A percentile compares a stretch with the other conserved stretches of the same genome.
Evolutionary conservation across 2,888 invertebrate species (phyloP).

Genomic region (Lutraria lutraria): DNA sequence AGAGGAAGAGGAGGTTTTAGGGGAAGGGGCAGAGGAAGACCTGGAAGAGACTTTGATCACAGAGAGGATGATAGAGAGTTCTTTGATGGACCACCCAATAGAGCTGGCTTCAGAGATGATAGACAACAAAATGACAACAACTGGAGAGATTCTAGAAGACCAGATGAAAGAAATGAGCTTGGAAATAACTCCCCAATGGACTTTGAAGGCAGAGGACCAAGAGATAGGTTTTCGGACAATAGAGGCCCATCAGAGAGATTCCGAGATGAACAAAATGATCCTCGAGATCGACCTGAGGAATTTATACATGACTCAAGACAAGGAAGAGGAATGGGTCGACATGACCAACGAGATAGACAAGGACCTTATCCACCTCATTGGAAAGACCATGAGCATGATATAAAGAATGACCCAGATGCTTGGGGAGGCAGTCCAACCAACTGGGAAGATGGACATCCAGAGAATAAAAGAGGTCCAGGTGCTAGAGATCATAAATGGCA

Average conservation of each 20-base stretch:
- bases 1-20: conserved; percentile 18
- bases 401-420: conserved; percentile 8
- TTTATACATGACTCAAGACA: neutral
- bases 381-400: neutral
- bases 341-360: neutral
- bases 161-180: conserved; percentile 29
- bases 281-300: conserved; percentile 23
- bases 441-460: conserved; percentile 44
- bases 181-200: conserved; percentile 24
- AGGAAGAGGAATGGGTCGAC: conserved; percentile 17
- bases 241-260: conserved; percentile 26
- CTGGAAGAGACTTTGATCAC: conserved; percentile 20
- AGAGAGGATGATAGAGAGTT: conserved; percentile 32
- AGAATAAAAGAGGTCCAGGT: conserved; percentile 23
- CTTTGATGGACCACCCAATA: conserved; percentile 36
- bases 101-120: conserved; percentile 31
- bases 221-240: conserved; percentile 23
- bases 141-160: neutral
- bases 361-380: conserved; percentile 21
- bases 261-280: conserved; percentile 29
- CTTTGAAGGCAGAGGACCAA: conserved; percentile 35
- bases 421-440: conserved; percentile 24
- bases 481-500: conserved; percentile 26
- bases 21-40: conserved; percentile 27
- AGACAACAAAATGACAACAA: conserved; percentile 2